Base-by-base conservation (phyloP, 2,797 vertebrate genomes). In the Liparis tanakae region DNA sequence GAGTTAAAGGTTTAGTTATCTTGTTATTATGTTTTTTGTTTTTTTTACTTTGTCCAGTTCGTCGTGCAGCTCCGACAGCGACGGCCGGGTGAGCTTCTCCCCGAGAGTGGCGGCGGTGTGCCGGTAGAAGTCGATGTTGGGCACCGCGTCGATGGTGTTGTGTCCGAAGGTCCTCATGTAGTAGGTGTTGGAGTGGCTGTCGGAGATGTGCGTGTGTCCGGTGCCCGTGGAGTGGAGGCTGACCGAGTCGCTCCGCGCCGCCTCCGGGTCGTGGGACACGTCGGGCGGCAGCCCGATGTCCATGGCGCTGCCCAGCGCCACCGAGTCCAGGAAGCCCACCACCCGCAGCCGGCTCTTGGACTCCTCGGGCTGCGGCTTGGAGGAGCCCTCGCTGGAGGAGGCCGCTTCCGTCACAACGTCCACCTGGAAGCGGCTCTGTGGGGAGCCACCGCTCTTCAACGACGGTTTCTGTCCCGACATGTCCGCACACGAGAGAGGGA, bases 141-240 rank as follows among this genome's bases (percentile, higher is more conserved):
- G 98, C 62, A 99, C 96, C 0, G 98, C 97, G 83, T 99, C 98
- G 75, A 99, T 97, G 78, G 97, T 99, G 93, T 99, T 99, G 95
- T 99, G 98, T 20, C 98, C 97, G 65, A 98, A 99, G 82, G 98
- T 99, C 81, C 97, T 92, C 94, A 97, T 92, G 91, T 98, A 98
- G 88, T 98, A 98, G 36, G 97, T 98, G 90, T 96, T 98, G 86
- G 96, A 98, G 80, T 99, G 97, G 0, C 96, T 96, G 78, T 98
- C 97, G 0, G 97, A 98, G 81, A 97, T 93, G 87, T 98, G 97
- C 39, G 96, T 97, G 48, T 96, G 96, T 1, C 96, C 96, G 1
- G 92, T 93, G 58, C 96, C 96, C 0, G 95, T 95, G 1, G 96
- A 97, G 41, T 97, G 96, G 34, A 98, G 91, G 81, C 97, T 98